Base-by-base conservation (phyloP, 2,888 invertebrate species). In the Plagiodera versicolora region DNA sequence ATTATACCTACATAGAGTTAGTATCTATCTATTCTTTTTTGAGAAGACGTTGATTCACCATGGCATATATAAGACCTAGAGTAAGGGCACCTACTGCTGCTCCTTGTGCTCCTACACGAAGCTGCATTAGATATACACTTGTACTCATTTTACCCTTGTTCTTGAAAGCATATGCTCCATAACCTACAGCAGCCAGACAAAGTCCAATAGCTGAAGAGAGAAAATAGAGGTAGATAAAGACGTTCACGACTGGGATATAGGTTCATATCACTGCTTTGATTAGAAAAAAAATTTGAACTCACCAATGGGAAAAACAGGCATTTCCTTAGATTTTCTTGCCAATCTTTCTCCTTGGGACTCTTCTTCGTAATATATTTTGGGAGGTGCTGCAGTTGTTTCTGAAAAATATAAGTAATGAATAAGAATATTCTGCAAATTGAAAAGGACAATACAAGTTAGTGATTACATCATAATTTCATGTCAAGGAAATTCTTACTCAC, bases 101-200 rank as follows among this genome's bases (percentile, higher is more conserved):
- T 35, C 92, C 90, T 79, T 95, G 95, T 0, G 94, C 92, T 19
- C 88, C 89, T n/a, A 95, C 93, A 77, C 94, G 86, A 67, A 94
- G 85, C 76, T 93, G 92, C 89, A 94, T 92, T 69, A 87, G 85
- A 81, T 88, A 94, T 0, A 94, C 87, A 64, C 92, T 92, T 19
- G 92, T 86, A 73, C 91, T 90, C 89, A 92, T 90, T 9, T 82
- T 79, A 1, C 93, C 93, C 61, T 88, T 84, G 67, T 85, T 82
- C 75, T 86, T 91, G 81, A 84, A 94, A 65, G 86, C 86, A 76
- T 90, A 91, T 0, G 85, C 86, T 46, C 93, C 94, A 74, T 89
- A 86, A 1, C 81, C 85, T 14, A 87, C 85, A 0, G 90, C 88
- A 0, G 83, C 81, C 2, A 85, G 70, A 53, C 89, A 85, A 1